Base-by-base conservation (phyloP, 30 jellyfish, hydroid and myxozoan species). In the Morbakka virulenta region DNA sequence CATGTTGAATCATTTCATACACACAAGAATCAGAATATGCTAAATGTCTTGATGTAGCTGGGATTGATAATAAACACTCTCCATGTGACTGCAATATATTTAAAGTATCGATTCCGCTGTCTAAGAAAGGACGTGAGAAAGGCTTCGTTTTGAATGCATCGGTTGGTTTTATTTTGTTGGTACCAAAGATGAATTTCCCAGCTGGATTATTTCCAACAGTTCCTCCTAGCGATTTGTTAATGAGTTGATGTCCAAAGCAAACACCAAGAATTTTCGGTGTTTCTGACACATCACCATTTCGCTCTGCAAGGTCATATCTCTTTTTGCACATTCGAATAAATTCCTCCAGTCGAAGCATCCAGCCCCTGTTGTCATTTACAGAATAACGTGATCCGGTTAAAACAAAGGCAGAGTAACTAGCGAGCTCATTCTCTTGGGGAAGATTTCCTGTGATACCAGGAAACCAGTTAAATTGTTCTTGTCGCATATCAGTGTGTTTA, bases 211-310 rank as follows among this genome's bases (percentile, higher is more conserved):
- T 24, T 11, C 76, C 95, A 36, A 92, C 94, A 23, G 31, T 29
- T 22, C 95, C 98, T 2, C 98, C 96, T 28, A 92, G 65, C 12
- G 98, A 86, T 81, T 92, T 92, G 52, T 76, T 89, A 14, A 80
- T 79, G 20, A 86, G 81, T 62, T 92, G 98, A 64, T 92, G 98
- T 3, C 95, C 96, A 69, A 92, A 92, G 64, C 98, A 92, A 1
- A 86, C 29, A 0, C 95, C 98, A 35, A 77, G 67, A 25, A 92
- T 76, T 21, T 87, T 74, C 1, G 89, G 89, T 2, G 85, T 62
- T 22, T 61, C 33, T 1, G 30, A 49, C 1, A 17, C 50, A 26
- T 50, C 57, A n/a, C n/a, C n/a, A n/a, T n/a, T n/a, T n/a, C 25
- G 4, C 4, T 57, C n/a, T n/a, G n/a, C n/a, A 20, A 17, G 6